Percentiles rank a stretch among this genome's conserved stretches.
Evolutionary conservation across 2,797 vertebrate species (phyloP).

Genomic region (Sphaeramia orbicularis): DNA sequence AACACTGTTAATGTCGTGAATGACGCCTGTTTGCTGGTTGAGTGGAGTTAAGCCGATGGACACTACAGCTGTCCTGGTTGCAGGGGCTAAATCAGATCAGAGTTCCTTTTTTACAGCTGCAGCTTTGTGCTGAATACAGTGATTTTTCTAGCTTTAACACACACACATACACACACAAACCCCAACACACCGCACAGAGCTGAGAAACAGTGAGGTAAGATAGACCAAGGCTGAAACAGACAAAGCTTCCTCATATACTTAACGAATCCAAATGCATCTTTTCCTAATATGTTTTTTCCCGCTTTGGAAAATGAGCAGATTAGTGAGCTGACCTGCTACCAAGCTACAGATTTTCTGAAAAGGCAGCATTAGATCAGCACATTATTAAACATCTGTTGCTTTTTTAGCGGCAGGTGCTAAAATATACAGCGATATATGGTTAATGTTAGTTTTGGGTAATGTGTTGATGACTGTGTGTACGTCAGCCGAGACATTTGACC

Average conservation of each 20-base stretch:
- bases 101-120: conserved; percentile 57
- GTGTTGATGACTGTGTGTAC: not conserved
- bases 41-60: conserved; percentile 41
- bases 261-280: conserved; percentile 13
- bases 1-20: no score
- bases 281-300: conserved; percentile 6
- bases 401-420: not conserved
- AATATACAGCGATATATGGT: no score
- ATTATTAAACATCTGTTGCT: conserved; percentile 12
- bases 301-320: conserved; percentile 21
- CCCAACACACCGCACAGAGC: conserved; percentile 1
- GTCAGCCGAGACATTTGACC: conserved; percentile 38
- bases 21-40: conserved; percentile 28
- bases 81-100: conserved; percentile 53
- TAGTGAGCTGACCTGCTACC: conserved; percentile 3
- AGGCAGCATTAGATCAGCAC: not conserved
- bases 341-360: not conserved
- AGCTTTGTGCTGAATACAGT: conserved; percentile 55
- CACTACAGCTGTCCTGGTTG: conserved; percentile 63
- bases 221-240: not conserved
- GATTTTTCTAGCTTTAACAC: conserved; percentile 24
- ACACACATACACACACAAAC: conserved; percentile 6
- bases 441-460: not conserved
- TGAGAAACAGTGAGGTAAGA: conserved; percentile 1
- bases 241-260: not conserved